These are phyloP conservation scores for Parazoanthus swiftii DNA, from an alignment of 92 coral and sea anemone genomes.

Conservation along the genomic window DNA sequence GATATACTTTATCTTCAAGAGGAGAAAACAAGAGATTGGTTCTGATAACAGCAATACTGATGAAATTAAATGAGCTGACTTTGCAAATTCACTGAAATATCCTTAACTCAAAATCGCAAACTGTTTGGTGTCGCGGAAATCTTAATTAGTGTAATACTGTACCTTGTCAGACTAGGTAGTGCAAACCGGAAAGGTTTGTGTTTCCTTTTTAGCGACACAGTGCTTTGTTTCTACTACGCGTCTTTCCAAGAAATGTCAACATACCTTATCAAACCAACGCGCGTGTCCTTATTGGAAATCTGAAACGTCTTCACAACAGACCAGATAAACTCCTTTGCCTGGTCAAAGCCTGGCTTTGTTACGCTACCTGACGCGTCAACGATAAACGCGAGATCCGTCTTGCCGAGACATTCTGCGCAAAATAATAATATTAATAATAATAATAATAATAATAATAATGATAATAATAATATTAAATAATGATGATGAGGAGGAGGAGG, in stretches of 20 bases:
- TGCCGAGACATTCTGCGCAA: slow-evolving; percentile 65
- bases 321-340: slow-evolving; percentile 72
- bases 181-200: too few relatives aligned
- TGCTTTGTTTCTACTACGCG: not conserved
- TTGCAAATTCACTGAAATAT: too few relatives aligned
- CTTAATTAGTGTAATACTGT: too few relatives aligned
- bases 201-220: not conserved
- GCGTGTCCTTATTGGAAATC: slow-evolving; percentile 64
- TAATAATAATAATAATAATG: not conserved
- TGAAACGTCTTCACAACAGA: slow-evolving; percentile 56
- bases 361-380: slow-evolving; percentile 70
- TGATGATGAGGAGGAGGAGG: not conserved
- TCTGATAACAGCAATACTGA: too few relatives aligned
- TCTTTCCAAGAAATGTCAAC: slow-evolving; percentile 23
- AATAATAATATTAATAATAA: not conserved
- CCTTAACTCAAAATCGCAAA: too few relatives aligned
- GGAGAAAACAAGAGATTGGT: too few relatives aligned
- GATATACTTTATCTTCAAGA: too few relatives aligned
- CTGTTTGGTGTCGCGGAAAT: too few relatives aligned
- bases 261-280: slow-evolving; percentile 72
- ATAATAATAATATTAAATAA: too few relatives aligned
- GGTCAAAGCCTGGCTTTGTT: slow-evolving; percentile 50
- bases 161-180: too few relatives aligned
- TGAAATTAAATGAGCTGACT: too few relatives aligned
- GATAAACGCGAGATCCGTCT: slow-evolving; percentile 70